phyloP scores from a whole-genome alignment of 2,888 invertebrate genomes.

The Ophonus ardosiacus region DNA sequence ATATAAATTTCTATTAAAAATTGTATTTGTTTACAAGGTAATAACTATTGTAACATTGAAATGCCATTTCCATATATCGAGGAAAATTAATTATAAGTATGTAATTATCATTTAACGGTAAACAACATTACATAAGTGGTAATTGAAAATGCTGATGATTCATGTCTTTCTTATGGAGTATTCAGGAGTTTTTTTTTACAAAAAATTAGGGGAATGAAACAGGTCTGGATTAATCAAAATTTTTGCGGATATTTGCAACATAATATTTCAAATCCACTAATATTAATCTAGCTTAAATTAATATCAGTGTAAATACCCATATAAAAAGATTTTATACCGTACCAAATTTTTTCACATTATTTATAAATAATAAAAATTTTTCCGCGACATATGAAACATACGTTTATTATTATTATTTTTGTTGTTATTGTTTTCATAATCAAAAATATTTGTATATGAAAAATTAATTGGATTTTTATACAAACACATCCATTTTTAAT shows the following conservation, averaged over 20 bases:
- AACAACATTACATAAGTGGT: constrained; percentile 25
- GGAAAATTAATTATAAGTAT: constrained; percentile 25
- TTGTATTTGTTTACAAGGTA: no score
- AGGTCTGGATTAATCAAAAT: background rate
- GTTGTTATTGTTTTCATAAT: constrained; percentile 48
- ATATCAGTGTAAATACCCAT: background rate
- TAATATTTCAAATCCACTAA: background rate
- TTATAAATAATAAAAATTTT: constrained; percentile 40
- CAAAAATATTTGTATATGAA: constrained; percentile 42
- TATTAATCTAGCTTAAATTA: background rate
- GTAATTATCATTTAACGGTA: constrained; percentile 42
- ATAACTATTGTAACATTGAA: constrained; percentile 39
- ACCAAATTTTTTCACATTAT: constrained; percentile 30
- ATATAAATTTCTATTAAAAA: no score
- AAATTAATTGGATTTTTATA: constrained; percentile 51
- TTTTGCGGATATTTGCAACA: background rate
- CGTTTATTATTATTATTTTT: constrained; percentile 45
- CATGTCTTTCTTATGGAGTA: constrained; percentile 3
- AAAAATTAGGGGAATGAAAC: constrained; percentile 2
- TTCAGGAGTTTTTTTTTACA: background rate
- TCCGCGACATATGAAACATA: constrained; percentile 12
- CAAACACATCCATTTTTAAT: constrained; percentile 45
- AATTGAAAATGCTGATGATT: constrained; percentile 3
- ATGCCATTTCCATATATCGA: constrained; percentile 20
- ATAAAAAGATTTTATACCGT: constrained; percentile 24